Evolutionary conservation across 2,113 vertebrate genomes (phyloP), one percentile per base, ranked within the genome.

Genomic region (Toxostoma redivivum): DNA sequence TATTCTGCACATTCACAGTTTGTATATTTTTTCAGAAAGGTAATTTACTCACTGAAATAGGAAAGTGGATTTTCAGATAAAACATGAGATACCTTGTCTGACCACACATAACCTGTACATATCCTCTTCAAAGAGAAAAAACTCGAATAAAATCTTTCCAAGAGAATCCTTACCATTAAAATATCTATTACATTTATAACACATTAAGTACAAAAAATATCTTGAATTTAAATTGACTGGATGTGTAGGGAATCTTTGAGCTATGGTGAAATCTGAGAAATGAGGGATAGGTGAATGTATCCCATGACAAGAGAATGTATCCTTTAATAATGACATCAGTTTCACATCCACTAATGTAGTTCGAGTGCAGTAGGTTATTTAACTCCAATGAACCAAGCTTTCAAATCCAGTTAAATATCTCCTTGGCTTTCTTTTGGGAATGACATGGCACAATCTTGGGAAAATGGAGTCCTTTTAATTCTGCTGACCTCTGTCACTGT

Each of bases 301-400:
- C 33, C 20, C 54, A 61, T 64, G 65, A 28, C 35, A 79, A 72
- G 45, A 31, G 37, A 92, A 83, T 2, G 5, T 38, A 50, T 57
- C 54, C 70, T 73, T 86, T 95, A 86, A 95, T 91, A 87, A 86
- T 90, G 67, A 88, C 85, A 94, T 94, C 92, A 90, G 38, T 79
- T 95, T 90, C 86, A 81, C 51, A 35, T 48, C 47, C 54, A 33
- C 58, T 92, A 83, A 94, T 77, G 58, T 47, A 76, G 61, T 48
- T 76, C 6, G 9, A 92, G 89, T 71, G 71, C 11, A 72, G 45
- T 78, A 70, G 33, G 22, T 95, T 92, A 86, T 92, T 90, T 89
- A 94, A 81, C 58, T 92, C 47, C 62, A 74, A 44, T 38, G 62
- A 82, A 38, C 66, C 60, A 92, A 93, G 72, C 69, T 84, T 95